A percentile compares a stretch with the other conserved stretches of the same genome.
Evolutionary conservation across 2,888 invertebrate species (phyloP).

Genomic region (Boloria selene): DNA sequence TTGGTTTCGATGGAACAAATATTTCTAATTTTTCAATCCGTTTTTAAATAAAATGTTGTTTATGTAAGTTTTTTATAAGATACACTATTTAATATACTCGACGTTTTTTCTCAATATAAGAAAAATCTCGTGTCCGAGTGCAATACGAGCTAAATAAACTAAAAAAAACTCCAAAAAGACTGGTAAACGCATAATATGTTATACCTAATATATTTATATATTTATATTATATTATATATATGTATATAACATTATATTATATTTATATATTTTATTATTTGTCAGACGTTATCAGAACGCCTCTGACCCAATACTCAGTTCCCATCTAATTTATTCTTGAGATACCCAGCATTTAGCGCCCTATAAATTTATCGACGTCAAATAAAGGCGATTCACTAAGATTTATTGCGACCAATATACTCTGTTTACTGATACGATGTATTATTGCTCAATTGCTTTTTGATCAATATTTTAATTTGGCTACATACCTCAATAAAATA

Average conservation of each 20-base stretch:
- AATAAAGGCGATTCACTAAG: constrained; percentile 45
- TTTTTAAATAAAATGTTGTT: too few relatives aligned
- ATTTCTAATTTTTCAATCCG: too few relatives aligned
- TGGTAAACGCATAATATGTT: neutral
- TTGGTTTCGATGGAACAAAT: too few relatives aligned
- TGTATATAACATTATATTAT: too few relatives aligned
- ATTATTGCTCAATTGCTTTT: constrained; percentile 14
- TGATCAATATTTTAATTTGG: constrained; percentile 18
- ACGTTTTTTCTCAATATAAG: too few relatives aligned
- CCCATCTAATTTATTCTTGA: constrained; percentile 57
- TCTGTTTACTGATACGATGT: constrained; percentile 23
- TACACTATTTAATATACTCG: too few relatives aligned
- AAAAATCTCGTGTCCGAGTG: too few relatives aligned
- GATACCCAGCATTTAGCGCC: constrained; percentile 62
- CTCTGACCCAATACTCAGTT: constrained; percentile 38
- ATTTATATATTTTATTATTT: constrained; percentile 11
- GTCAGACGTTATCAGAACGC: constrained; percentile 33
- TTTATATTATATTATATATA: too few relatives aligned
- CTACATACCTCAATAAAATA: too few relatives aligned
- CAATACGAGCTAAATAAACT: too few relatives aligned
- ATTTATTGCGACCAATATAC: constrained; percentile 44
- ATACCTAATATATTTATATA: too few relatives aligned
- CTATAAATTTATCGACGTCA: constrained; percentile 71
- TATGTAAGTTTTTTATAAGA: too few relatives aligned
- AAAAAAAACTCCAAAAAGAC: neutral